Evolutionary conservation across 2,888 invertebrate genomes (phyloP).

Genomic region (Rhorus exstirpatorius): DNA sequence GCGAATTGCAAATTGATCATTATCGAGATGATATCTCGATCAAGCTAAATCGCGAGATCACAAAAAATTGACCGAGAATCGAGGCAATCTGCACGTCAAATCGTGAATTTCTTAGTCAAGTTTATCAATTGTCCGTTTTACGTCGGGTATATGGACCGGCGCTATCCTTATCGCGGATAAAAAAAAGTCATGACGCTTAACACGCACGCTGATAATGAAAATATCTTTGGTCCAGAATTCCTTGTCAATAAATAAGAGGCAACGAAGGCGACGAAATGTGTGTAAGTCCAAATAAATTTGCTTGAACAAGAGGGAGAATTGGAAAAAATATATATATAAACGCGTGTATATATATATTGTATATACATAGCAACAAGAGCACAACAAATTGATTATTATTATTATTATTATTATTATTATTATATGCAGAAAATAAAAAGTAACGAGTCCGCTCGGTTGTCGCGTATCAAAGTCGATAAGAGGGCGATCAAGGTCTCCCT

Average conservation of each 20-base stretch:
- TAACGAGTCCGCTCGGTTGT: slow-evolving; percentile 7
- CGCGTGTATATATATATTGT: too few relatives aligned
- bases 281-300: slow-evolving; percentile 43
- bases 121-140: slow-evolving; percentile 70
- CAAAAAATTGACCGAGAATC: too few relatives aligned
- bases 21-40: too few relatives aligned
- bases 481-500: slow-evolving; percentile 33
- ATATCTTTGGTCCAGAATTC: slow-evolving; percentile 38
- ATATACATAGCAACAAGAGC: too few relatives aligned
- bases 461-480: slow-evolving; percentile 39
- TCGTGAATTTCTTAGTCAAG: too few relatives aligned
- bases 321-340: slow-evolving; percentile 12
- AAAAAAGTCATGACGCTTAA: slow-evolving; percentile 48
- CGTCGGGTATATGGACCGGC: slow-evolving; percentile 63
- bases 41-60: too few relatives aligned
- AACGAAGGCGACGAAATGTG: slow-evolving; percentile 13
- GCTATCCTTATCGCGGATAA: slow-evolving; percentile 47
- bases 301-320: slow-evolving; percentile 40
- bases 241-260: slow-evolving; percentile 15
- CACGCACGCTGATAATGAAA: slow-evolving; percentile 37
- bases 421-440: slow-evolving; percentile 23
- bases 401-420: too few relatives aligned
- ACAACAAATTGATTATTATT: too few relatives aligned
- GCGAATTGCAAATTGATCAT: too few relatives aligned
- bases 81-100: too few relatives aligned